Base-by-base conservation (phyloP, 2,888 invertebrate species). In the Hydrotaea diabolus region DNA sequence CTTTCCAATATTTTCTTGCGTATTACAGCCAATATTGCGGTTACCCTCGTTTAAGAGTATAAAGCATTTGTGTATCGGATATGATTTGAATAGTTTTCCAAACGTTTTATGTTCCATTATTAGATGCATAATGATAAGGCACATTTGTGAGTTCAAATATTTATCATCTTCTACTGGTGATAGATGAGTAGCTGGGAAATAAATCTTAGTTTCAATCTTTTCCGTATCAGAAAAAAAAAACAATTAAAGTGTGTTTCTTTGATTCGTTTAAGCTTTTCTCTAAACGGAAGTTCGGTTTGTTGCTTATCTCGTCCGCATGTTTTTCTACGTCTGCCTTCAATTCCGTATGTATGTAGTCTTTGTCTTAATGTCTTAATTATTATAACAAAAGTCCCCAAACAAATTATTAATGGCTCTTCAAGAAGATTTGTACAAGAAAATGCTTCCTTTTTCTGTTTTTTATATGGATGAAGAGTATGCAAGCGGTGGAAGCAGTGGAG, bases 331-430 rank as follows among this genome's bases (percentile, higher is more conserved):
- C 2, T 31, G 31, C 7, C 7, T 4, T 31, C n/a, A n/a, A n/a
- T 66, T 74, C 53, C 39, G 11, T 57, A 8, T 39, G 69, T 66
- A 31, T 31, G 31, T 31, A 7, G 31, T 31, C 31, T 62, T 23
- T 77, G 39, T 77, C n/a, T n/a, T 79, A 82, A 85, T 85, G 85
- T 85, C 85, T 85, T 85, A 82, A 81, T 81, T 85, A 85, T 79
- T 78, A 82, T 82, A 79, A 85, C 76, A 43, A 19, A 66, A 39
- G 19, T 66, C 39, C 43, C 79, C 77, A 69, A 82, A 77, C 85
- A 77, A 85, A 79, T 82, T 82, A 82, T 85, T 85, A 79, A 85
- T 85, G 81, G 73, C 36, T 81, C 55, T 73, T 69, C 31, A 81
- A 59, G 62, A 73, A 46, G n/a, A 57, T 66, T 53, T 59, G 19